Evolutionary conservation across 2,113 vertebrate genomes (phyloP), one percentile per base, ranked within the genome.

Genomic region (Murina feae): DNA sequence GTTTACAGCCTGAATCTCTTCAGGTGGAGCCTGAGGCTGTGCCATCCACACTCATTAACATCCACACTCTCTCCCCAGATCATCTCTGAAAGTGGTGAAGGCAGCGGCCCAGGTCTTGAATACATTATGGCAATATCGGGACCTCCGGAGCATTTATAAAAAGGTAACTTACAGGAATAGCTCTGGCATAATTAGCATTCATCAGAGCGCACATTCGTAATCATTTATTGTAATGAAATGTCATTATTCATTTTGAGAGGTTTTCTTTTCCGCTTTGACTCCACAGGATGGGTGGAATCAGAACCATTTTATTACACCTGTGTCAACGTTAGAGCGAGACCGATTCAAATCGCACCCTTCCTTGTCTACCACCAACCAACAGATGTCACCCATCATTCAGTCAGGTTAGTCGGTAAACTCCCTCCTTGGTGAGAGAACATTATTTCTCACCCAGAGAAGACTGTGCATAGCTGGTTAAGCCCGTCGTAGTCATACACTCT

Each of bases 131-230:
- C 99, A 99, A 97, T 99, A 99, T 97, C 98, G 99, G 96, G 99
- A 99, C 96, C 99, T 99, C 89, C 99, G 99, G 23, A 99, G 99
- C 98, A 99, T 99, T 98, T 99, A 99, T 96, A 99, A 99, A 97
- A 99, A 99, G 98, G 99, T 99, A 98, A 98, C 90, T 18, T n/a
- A 37, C 47, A 71, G 94, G 93, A 92, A 93, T 39, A 95, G 53
- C 76, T 95, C 84, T 86, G 32, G 53, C 47, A 23, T 69, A 83
- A 92, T 90, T 37, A 95, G 63, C 91, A 94, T 84, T 75, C 75
- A 1, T 44, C 72, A 88, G 35, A 58, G 95, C 82, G 53, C 0
- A 44, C 89, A 0, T 55, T 90, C 1, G 8, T 86, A 91, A 96
- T 89, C 71, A 87, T 75, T 80, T 75, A 37, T 55, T 89, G 66